A percentile compares a stretch with the other conserved stretches of the same genome.
These are phyloP conservation scores for Acheta domesticus DNA, from an alignment of 2,888 invertebrate species.

Conservation along the genomic window DNA sequence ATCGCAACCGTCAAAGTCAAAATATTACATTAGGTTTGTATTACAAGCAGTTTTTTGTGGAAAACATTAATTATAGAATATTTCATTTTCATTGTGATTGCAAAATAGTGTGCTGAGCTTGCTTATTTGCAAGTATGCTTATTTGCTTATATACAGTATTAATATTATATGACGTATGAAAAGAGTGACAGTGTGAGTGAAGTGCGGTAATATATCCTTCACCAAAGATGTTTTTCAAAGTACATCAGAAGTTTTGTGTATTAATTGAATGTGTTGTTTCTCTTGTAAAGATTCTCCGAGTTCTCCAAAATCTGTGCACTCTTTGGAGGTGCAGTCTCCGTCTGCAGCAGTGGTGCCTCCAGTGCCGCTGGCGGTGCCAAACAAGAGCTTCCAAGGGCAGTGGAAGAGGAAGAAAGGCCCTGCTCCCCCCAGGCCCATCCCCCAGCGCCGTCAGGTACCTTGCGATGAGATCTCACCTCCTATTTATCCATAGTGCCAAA, in stretches of 20 bases:
- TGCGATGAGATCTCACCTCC: neutral
- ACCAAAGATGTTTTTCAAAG: too few species aligned
- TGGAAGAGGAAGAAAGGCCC: conserved; percentile 77
- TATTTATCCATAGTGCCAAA: too few species aligned
- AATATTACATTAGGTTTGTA: neutral
- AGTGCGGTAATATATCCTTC: too few species aligned
- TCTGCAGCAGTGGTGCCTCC: neutral
- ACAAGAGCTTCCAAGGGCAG: conserved; percentile 64
- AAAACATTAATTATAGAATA: too few species aligned
- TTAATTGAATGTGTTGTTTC: neutral
- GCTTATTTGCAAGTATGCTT: too few species aligned
- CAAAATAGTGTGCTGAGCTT: too few species aligned
- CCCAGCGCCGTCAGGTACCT: conserved; percentile 58
- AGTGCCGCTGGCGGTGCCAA: conserved; percentile 40
- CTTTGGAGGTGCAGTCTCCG: neutral
- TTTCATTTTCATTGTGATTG: too few species aligned
- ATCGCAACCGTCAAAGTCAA: conserved; percentile 54
- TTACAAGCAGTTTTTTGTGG: neutral
- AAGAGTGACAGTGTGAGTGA: too few species aligned
- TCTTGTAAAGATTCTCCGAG: neutral
- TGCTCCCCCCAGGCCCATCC: conserved; percentile 71
- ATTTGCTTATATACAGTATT: too few species aligned
- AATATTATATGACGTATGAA: too few species aligned
- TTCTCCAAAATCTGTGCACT: neutral
- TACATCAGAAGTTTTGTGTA: neutral